Percentiles rank a stretch among this genome's conserved stretches.
phyloP scores from a whole-genome alignment of 2,113 vertebrate species.

The Spilogale gracilis region DNA sequence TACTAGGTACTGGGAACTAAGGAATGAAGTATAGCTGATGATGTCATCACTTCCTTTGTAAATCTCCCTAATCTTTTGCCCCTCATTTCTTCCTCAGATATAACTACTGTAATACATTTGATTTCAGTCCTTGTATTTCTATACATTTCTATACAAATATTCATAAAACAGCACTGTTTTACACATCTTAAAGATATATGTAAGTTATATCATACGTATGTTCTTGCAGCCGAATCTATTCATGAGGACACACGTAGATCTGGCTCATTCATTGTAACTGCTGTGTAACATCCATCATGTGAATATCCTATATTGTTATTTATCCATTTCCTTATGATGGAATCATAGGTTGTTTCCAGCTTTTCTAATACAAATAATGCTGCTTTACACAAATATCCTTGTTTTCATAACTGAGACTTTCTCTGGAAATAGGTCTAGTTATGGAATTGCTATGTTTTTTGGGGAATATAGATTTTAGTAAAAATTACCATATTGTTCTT shows the following conservation, averaged over 20 bases:
- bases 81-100: not conserved
- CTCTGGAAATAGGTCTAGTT: slow-evolving; percentile 46
- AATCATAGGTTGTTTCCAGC: not conserved
- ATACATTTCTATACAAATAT: not conserved
- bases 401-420: slow-evolving; percentile 21
- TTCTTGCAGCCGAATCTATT: not conserved
- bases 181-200: not conserved
- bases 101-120: not conserved
- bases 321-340: not conserved
- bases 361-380: not conserved
- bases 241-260: not conserved
- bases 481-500: slow-evolving; percentile 19
- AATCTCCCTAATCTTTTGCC: not conserved
- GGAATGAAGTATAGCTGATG: not conserved
- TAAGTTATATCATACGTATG: not conserved
- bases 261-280: not conserved
- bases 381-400: slow-evolving; percentile 47
- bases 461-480: slow-evolving; percentile 10
- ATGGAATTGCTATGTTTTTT: slow-evolving; percentile 3
- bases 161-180: not conserved
- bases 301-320: not conserved
- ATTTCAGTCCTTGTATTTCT: not conserved
- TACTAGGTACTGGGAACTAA: not conserved
- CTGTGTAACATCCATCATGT: not conserved
- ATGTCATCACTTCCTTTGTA: not conserved